Conservation (phyloP, 2,888 invertebrate species). For the Neocrepidodera transversa region DNA sequence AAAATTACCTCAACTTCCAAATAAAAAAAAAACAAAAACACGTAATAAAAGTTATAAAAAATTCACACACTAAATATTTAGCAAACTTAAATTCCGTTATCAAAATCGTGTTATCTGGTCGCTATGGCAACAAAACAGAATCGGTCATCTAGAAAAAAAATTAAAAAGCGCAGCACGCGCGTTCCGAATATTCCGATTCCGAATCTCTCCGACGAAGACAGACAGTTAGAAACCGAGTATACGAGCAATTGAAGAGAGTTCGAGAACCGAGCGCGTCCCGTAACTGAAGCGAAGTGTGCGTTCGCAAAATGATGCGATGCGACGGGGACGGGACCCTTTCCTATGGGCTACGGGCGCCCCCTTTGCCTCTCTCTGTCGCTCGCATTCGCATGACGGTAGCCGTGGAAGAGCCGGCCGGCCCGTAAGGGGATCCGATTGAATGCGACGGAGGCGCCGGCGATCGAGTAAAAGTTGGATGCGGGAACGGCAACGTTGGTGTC, state of each 20-base stretch:
- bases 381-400: slow-evolving; percentile 25
- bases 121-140: slow-evolving; percentile 11
- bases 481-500: background rate
- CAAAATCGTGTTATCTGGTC: slow-evolving; percentile 9
- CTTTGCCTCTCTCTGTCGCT: slow-evolving; percentile 17
- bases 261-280: slow-evolving; percentile 33
- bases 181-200: background rate
- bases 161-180: slow-evolving; percentile 24
- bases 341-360: slow-evolving; percentile 26
- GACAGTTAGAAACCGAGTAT: background rate
- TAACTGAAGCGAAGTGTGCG: slow-evolving; percentile 51
- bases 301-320: slow-evolving; percentile 49
- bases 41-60: too few relatives aligned
- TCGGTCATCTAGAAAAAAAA: slow-evolving; percentile 4
- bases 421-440: slow-evolving; percentile 52
- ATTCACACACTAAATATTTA: too few relatives aligned
- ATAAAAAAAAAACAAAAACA: too few relatives aligned
- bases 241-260: slow-evolving; percentile 10
- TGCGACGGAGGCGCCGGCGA: slow-evolving; percentile 48
- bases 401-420: slow-evolving; percentile 51
- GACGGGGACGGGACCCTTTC: slow-evolving; percentile 37
- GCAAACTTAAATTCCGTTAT: too few relatives aligned
- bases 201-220: background rate
- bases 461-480: background rate
- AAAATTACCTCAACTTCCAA: too few relatives aligned